Conservation (phyloP, 2,888 invertebrate genomes). For the Luperina nickerlii region DNA sequence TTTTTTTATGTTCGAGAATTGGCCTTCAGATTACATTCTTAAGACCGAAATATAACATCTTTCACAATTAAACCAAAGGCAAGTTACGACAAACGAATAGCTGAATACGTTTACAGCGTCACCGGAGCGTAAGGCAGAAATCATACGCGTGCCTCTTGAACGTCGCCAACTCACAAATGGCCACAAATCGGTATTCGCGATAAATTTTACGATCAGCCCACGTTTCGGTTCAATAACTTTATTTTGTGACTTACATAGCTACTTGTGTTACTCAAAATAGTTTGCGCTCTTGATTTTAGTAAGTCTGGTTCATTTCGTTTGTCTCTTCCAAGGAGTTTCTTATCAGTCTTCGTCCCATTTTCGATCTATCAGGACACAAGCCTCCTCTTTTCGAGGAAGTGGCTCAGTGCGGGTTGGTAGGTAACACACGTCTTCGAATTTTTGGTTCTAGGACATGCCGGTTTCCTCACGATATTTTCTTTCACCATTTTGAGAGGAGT, state of each 20-base stretch:
- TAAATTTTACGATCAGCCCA: conserved; percentile 58
- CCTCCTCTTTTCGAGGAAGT: neutral
- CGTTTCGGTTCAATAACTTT: conserved; percentile 45
- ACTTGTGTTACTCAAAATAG: conserved; percentile 34
- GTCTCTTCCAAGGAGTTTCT: neutral
- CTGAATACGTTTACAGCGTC: conserved; percentile 4
- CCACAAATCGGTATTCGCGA: conserved; percentile 53
- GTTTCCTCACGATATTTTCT: neutral
- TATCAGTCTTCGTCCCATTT: neutral
- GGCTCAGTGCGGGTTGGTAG: neutral
- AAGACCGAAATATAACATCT: neutral
- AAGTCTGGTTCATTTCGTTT: neutral
- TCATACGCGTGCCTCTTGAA: conserved; percentile 35
- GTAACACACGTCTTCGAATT: neutral
- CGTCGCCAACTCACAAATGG: conserved; percentile 41
- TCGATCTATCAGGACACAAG: neutral
- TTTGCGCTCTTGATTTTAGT: neutral
- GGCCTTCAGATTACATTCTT: neutral
- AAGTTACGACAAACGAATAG: conserved; percentile 25
- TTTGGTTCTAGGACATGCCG: neutral
- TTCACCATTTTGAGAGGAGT: too few relatives aligned
- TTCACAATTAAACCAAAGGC: neutral
- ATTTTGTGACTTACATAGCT: conserved; percentile 44
- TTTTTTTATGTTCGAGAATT: neutral
- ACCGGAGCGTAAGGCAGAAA: conserved; percentile 37